A percentile compares a stretch with the other conserved stretches of the same genome.
Conservation (phyloP, 2,797 vertebrate genomes). For the Cyclopterus lumpus region DNA sequence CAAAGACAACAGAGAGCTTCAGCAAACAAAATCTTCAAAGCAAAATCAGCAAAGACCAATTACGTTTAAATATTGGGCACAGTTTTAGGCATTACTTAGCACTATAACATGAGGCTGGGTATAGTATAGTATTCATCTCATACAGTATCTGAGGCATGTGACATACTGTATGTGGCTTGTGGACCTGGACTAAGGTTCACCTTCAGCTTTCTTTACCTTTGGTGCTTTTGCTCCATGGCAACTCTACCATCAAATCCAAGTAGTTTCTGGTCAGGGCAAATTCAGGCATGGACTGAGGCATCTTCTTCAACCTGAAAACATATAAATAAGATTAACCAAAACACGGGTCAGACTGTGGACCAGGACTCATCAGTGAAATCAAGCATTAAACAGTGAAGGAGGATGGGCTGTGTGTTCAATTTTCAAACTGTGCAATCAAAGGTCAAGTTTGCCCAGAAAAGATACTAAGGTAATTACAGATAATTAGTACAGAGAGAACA, state of each 20-base stretch:
- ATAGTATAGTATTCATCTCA: no score
- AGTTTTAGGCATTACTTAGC: not conserved
- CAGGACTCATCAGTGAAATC: not conserved
- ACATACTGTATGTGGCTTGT: no score
- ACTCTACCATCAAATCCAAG: conserved; percentile 96
- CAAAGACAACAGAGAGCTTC: not conserved
- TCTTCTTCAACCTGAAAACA: conserved; percentile 92
- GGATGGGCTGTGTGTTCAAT: not conserved
- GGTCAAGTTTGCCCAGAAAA: not conserved
- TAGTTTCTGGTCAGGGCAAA: conserved; percentile 96
- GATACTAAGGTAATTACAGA: not conserved
- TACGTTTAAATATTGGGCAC: not conserved
- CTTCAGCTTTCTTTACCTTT: conserved; percentile 83
- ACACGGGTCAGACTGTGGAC: not conserved
- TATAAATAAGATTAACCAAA: not conserved
- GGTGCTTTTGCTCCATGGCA: conserved; percentile 95
- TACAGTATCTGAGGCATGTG: not conserved
- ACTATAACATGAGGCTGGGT: not conserved
- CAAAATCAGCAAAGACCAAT: not conserved
- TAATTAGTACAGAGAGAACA: not conserved
- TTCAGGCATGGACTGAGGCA: conserved; percentile 99
- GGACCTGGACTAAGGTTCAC: not conserved
- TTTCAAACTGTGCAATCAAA: not conserved
- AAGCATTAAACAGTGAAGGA: not conserved
- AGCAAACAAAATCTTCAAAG: not conserved